Base-by-base conservation (phyloP, 2,113 vertebrate genomes). In the Carassius auratus region DNA sequence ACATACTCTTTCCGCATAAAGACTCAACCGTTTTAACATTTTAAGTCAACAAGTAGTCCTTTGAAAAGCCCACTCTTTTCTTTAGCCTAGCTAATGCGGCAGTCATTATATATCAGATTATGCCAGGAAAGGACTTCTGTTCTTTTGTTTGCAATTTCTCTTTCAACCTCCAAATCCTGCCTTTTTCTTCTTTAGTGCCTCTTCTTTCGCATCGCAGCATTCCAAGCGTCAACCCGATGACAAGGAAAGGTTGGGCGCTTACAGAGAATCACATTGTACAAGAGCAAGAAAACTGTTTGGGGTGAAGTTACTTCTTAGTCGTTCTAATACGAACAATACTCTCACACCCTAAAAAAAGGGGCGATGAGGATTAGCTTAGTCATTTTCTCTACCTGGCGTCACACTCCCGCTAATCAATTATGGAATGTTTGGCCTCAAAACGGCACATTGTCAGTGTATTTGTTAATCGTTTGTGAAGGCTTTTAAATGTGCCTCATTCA, bases 331-430 rank as follows among this genome's bases (percentile, higher is more conserved):
- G 6, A 74, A 77, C 82, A 84, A 45, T 66, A 73, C 14, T 66
- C 62, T 86, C 71, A 73, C 84, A 85, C 84, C 17, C 62, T 79
- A 33, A 61, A 84, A 77, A 83, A 68, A 62, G 79, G 71, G 78
- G 62, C 61, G 14, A 66, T 87, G 57, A 61, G 93, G 93, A 94
- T 95, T 95, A 93, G 92, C 90, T 93, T 92, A 93, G 92, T 93
- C 91, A 92, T 94, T 91, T 88, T 92, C 85, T 90, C 81, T 90
- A 89, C 90, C 91, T 92, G 91, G 90, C 90, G 92, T 93, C 92
- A 93, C 90, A 90, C 91, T 90, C 82, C 85, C 86, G 89, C 89
- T 92, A 95, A 95, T 95, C 93, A 93, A 94, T 95, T 94, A 93
- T 89, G 78, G 89, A 84, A 88, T 92, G 90, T 91, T 90, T 87